phyloP scores from a whole-genome alignment of 1,140 invertebrate species.

The Hyphantria cunea region DNA sequence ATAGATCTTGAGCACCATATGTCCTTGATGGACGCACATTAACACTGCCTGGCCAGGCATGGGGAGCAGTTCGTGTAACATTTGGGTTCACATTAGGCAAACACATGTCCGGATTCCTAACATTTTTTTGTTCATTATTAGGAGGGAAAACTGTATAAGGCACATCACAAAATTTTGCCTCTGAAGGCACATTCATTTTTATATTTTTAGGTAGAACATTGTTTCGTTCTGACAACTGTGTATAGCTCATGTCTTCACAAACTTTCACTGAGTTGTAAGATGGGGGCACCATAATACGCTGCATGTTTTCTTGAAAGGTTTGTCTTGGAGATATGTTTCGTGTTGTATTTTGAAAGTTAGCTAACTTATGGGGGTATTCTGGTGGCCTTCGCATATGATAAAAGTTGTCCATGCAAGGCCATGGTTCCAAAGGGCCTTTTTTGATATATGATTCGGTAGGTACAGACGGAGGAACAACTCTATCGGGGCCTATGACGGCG shows the following conservation, averaged over 20 bases:
- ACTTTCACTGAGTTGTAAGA: conserved; percentile 59
- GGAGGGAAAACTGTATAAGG: conserved; percentile 69
- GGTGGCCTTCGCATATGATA: conserved; percentile 52
- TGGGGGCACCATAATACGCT: conserved; percentile 72
- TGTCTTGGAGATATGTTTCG: conserved; percentile 80
- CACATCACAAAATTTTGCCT: conserved; percentile 76
- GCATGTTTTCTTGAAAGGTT: conserved; percentile 81
- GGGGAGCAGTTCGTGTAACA: conserved; percentile 45
- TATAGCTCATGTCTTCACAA: conserved; percentile 55
- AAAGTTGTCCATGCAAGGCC: conserved; percentile 53
- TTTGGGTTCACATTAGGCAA: conserved; percentile 55
- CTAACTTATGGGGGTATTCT: conserved; percentile 60
- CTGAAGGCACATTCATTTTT: conserved; percentile 57
- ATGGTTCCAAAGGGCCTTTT: conserved; percentile 56
- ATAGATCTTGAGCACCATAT: conserved; percentile 61
- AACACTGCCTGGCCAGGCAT: conserved; percentile 56
- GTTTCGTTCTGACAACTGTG: conserved; percentile 37
- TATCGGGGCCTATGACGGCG: conserved; percentile 77
- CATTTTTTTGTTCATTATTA: conserved; percentile 64
- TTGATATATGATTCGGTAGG: conserved; percentile 56
- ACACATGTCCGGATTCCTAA: conserved; percentile 57
- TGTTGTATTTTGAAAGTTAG: conserved; percentile 58
- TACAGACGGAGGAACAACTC: conserved; percentile 55
- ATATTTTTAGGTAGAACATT: conserved; percentile 49
- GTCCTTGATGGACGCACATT: conserved; percentile 53